These are phyloP conservation scores for Mayetiola destructor DNA, from an alignment of 2,888 invertebrate genomes.

Conservation along the genomic window DNA sequence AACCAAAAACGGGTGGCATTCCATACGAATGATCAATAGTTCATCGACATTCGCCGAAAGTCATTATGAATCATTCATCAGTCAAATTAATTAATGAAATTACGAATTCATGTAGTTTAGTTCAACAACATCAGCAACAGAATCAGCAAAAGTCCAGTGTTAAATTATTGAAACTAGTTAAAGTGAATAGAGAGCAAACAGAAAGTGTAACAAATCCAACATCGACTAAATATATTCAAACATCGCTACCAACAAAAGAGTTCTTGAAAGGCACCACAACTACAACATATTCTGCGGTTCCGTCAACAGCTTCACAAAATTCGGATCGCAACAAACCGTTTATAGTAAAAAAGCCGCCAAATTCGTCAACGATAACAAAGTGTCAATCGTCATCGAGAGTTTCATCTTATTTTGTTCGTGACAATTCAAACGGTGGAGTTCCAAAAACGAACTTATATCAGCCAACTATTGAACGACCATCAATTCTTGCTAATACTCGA, in stretches of 20 bases:
- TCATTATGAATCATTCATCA: slow-evolving; percentile 8
- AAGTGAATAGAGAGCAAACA: neutral
- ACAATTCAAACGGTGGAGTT: too few relatives aligned
- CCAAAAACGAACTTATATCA: too few relatives aligned
- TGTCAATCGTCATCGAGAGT: neutral
- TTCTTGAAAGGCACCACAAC: too few relatives aligned
- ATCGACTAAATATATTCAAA: neutral
- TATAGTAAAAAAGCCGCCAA: neutral
- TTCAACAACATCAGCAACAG: too few relatives aligned
- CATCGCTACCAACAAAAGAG: neutral
- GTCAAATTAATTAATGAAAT: neutral
- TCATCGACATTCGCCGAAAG: slow-evolving; percentile 1
- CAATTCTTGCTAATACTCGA: too few relatives aligned
- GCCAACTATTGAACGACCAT: too few relatives aligned
- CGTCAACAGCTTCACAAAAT: neutral
- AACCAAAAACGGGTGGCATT: too few relatives aligned
- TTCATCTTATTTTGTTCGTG: too few relatives aligned
- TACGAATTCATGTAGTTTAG: slow-evolving; percentile 6
- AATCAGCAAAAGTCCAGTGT: slow-evolving; percentile 4
- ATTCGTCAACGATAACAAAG: neutral
- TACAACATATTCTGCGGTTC: too few relatives aligned
- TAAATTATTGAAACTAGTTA: neutral
- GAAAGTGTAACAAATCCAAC: neutral
- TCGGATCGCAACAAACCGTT: neutral
- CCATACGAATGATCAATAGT: too few relatives aligned